phyloP scores from a whole-genome alignment of 2,113 vertebrate genomes.

The Antechinus stuartii region DNA sequence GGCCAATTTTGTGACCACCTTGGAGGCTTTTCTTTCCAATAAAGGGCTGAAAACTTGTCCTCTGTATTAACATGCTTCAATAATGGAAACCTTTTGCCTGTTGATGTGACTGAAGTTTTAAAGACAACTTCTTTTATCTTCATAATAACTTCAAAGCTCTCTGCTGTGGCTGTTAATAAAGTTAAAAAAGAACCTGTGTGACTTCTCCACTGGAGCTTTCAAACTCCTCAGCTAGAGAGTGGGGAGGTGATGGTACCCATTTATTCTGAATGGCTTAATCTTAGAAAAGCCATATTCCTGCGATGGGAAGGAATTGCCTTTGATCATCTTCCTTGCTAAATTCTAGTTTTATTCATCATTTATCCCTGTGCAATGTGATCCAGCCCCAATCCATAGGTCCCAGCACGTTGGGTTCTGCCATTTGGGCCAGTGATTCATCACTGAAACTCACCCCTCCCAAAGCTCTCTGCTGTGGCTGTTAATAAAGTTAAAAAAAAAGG shows the following conservation, averaged over 20 bases:
- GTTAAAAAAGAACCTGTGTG: constrained; percentile 22
- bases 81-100: constrained; percentile 56
- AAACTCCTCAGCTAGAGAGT: not conserved
- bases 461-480: not conserved
- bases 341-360: constrained; percentile 34
- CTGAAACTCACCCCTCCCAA: not conserved
- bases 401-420: not conserved
- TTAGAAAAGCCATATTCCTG: not conserved
- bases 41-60: constrained; percentile 51
- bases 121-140: constrained; percentile 54
- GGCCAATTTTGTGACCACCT: not conserved
- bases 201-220: constrained; percentile 51
- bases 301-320: not conserved
- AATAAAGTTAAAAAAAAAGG: constrained; percentile 34
- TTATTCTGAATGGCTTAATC: not conserved
- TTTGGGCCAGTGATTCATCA: not conserved
- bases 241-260: constrained; percentile 23
- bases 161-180: constrained; percentile 28
- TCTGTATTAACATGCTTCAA: constrained; percentile 57
- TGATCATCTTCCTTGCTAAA: not conserved
- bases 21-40: constrained; percentile 41
- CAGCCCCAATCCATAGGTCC: too few relatives aligned
- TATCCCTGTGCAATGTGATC: not conserved
- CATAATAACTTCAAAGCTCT: constrained; percentile 46
- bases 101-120: constrained; percentile 51